Evolutionary conservation across 2,888 invertebrate genomes (phyloP), one percentile per base, ranked within the genome.

Genomic region (Nomada flava): DNA sequence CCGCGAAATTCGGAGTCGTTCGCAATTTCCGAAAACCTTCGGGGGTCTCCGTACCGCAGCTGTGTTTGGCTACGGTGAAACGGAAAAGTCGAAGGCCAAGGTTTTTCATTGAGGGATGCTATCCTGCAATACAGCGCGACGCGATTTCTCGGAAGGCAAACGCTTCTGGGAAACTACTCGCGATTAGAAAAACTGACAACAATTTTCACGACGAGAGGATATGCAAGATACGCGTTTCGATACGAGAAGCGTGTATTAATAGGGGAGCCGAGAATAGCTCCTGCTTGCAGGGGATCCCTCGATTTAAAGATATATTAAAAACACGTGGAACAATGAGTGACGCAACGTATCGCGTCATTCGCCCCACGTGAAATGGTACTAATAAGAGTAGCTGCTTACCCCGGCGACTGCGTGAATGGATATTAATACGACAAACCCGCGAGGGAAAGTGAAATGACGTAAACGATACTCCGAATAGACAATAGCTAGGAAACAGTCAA

Each of bases 261-360:
- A 72, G 62, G 26, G 36, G 59, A 2, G 26, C 42, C n/a, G 52
- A 29, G 50, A 50, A 20, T 11, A 18, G 9, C 50, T 20, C 59
- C 15, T 44, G 62, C 67, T 47, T 64, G 11, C 47, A 47, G 18
- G 15, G 62, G 15, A 42, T 18, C 50, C 67, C 2, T 13, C 20
- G 68, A 57, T 57, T 68, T 57, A 42, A 55, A 36, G 36, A 18
- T 36, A 78, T 75, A 63, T 78, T 63, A 68, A 67, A 68, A 63
- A 47, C n/a, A 13, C 55, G 29, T 5, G 15, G 29, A 52, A 15
- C 2, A 47, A n/a, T 70, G 76, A 76, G 36, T 76, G 76, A 76
- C 76, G 76, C 55, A 53, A 78, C 44, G 15, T 13, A 44, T 60
- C 67, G 67, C 76, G 77, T 75, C 67, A 78, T 29, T 52, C 52